phyloP scores from a whole-genome alignment of 2,888 invertebrate species.

The Blastobasis lacticolella region DNA sequence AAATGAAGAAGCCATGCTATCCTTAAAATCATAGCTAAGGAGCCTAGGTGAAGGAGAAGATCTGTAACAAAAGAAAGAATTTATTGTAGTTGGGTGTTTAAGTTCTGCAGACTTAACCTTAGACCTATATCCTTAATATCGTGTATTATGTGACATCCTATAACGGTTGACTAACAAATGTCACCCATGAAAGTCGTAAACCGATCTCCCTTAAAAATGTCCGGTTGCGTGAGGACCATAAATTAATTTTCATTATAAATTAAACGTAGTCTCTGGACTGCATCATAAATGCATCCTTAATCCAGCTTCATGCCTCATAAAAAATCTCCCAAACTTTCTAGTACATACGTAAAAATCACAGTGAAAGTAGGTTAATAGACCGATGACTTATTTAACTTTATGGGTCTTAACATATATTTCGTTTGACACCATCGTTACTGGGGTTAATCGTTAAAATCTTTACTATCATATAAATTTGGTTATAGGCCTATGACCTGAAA shows the following conservation, averaged over 20 bases:
- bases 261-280: constrained; percentile 12
- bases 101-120: background rate
- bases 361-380: constrained; percentile 48
- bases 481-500: background rate
- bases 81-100: background rate
- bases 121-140: background rate
- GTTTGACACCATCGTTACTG: constrained; percentile 6
- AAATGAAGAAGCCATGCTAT: constrained; percentile 53
- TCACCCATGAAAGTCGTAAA: constrained; percentile 12
- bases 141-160: no score
- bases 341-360: constrained; percentile 24
- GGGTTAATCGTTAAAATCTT: constrained; percentile 4
- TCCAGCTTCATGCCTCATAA: constrained; percentile 18
- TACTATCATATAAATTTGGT: background rate
- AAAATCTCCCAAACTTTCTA: constrained; percentile 25
- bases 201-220: constrained; percentile 13
- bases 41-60: constrained; percentile 26
- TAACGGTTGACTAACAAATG: no score
- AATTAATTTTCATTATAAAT: constrained; percentile 18
- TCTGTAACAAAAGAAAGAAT: constrained; percentile 41
- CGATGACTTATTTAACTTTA: constrained; percentile 22
- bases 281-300: constrained; percentile 13
- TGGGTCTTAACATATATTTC: constrained; percentile 20
- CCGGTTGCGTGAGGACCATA: constrained; percentile 9
- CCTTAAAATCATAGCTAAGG: constrained; percentile 58